Evolutionary conservation across 2,888 invertebrate species (phyloP).

Genomic region (Opisthograptis luteolata): DNA sequence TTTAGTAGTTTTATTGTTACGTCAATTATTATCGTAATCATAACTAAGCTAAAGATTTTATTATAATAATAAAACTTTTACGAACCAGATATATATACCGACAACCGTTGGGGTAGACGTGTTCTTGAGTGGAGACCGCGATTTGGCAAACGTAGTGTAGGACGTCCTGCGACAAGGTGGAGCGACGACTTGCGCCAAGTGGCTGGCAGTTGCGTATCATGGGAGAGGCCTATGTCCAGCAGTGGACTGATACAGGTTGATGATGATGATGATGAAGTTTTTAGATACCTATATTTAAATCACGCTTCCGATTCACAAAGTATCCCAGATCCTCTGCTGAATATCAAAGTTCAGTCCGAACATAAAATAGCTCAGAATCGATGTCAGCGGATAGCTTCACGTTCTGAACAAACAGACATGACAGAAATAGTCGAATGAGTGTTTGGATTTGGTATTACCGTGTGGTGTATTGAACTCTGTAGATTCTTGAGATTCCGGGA

Average conservation of each 20-base stretch:
- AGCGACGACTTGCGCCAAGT: too few relatives aligned
- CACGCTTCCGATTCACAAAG: conserved; percentile 1
- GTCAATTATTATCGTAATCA: conserved; percentile 4
- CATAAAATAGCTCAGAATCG: conserved; percentile 56
- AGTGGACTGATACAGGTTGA: too few relatives aligned
- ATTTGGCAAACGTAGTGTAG: too few relatives aligned
- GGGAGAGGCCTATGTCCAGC: too few relatives aligned
- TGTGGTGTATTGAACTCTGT: conserved; percentile 38
- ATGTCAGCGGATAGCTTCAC: conserved; percentile 26
- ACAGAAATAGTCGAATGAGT: conserved; percentile 56
- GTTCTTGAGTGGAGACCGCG: too few relatives aligned
- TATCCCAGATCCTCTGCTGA: conserved; percentile 2
- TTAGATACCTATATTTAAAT: too few relatives aligned
- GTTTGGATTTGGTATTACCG: conserved; percentile 53
- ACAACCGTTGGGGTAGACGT: too few relatives aligned
- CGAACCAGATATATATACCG: too few relatives aligned
- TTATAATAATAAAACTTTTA: neutral
- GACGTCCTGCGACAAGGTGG: too few relatives aligned
- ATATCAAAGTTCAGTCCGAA: conserved; percentile 34
- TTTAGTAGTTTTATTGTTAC: conserved; percentile 27
- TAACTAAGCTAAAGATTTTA: neutral
- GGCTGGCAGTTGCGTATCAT: too few relatives aligned
- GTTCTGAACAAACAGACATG: conserved; percentile 30
- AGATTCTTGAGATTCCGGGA: conserved; percentile 26
- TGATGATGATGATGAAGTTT: too few relatives aligned